These are phyloP conservation scores for Phoenicopterus ruber DNA, from an alignment of 2,113 vertebrate genomes.

Conservation along the genomic window DNA sequence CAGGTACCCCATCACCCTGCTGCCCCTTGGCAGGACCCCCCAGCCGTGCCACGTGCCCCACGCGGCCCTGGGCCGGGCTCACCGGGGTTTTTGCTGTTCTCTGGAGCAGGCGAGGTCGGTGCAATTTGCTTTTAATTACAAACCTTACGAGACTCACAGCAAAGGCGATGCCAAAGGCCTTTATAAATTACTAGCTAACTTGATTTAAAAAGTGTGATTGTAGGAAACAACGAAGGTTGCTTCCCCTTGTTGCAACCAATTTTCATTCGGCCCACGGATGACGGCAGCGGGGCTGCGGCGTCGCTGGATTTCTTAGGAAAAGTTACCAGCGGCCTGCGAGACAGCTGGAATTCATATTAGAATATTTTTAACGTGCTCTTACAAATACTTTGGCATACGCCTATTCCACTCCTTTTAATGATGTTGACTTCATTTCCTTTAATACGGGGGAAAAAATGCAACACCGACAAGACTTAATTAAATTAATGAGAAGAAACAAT, in stretches of 20 bases:
- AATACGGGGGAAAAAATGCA: background rate
- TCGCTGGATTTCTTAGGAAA: background rate
- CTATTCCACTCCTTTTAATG: constrained; percentile 47
- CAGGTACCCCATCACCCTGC: background rate
- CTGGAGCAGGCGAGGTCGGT: background rate
- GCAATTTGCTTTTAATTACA: background rate
- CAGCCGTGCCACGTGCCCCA: fast-evolving
- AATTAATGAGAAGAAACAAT: constrained; percentile 8
- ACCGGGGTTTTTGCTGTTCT: fast-evolving
- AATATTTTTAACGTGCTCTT: constrained; percentile 56
- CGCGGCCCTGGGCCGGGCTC: fast-evolving
- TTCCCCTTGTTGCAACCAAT: background rate
- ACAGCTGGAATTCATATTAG: constrained; percentile 54
- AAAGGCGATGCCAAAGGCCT: background rate
- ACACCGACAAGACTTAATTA: constrained; percentile 1
- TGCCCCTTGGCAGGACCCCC: fast-evolving
- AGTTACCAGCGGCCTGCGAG: background rate
- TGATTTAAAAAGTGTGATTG: background rate
- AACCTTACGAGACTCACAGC: background rate
- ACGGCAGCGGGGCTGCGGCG: background rate
- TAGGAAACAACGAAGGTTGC: background rate
- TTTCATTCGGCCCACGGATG: background rate
- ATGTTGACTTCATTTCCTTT: constrained; percentile 56
- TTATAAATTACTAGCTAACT: background rate
- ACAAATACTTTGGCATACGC: constrained; percentile 54